Base-by-base conservation (phyloP, 2,888 invertebrate species). In the Rhingia rostrata region DNA sequence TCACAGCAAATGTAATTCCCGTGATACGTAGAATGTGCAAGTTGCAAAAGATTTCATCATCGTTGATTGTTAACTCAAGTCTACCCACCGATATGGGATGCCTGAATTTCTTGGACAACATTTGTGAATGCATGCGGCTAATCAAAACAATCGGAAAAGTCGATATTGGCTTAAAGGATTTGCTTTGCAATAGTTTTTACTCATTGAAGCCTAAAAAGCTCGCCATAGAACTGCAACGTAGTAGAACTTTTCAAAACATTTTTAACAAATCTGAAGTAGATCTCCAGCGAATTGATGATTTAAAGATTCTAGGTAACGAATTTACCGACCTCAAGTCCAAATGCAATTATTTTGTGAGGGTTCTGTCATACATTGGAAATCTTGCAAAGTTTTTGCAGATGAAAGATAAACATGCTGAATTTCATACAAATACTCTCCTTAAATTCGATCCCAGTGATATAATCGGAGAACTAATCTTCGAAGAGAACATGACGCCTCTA, bases 381-480 rank as follows among this genome's bases (percentile, higher is more conserved):
- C 69, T 91, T 63, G 84, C 90, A 4, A 89, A 90, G 5, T 89
- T 93, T 47, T 87, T 92, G 77, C 91, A 92, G 81, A 86, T 92
- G 22, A 88, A 89, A 2, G 90, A 89, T 79, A 85, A 87, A 12
- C 89, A 90, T 78, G 61, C 88, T 1, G 88, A 89, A 69, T 88
- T 88, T 41, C 88, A 88, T 14, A 88, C 89, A 7, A 89, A 88
- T 41, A 86, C 89, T 64, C 70, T 91, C 4, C 74, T 91, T 5
- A 88, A 88, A 10, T 88, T 89, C 10, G 90, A 91, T 87, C 92
- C 94, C 7, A 93, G 94, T 70, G 93, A 93, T 86, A 92, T 95
- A 70, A 93, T 95, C 86, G 94, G 95, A 2, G 93, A 93, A 87
- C 92, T 95, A 88, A 93, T 96, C 79, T 95, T 95, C 87, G 93